Conservation (phyloP, 1,140 invertebrate genomes). For the Drosophila busckii region DNA sequence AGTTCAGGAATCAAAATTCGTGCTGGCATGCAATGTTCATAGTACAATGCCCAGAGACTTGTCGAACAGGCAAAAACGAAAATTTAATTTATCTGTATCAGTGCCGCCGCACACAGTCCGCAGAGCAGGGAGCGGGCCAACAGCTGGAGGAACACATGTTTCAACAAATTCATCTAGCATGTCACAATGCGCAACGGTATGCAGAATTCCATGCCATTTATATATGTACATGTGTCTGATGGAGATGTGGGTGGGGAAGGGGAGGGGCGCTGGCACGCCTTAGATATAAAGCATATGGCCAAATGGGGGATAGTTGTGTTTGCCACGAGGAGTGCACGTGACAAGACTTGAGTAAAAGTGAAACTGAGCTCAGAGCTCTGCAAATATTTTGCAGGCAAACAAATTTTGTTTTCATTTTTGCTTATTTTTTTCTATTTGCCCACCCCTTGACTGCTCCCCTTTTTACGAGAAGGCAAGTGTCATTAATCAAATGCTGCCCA, state of each 20-base stretch:
- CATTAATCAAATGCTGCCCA: conserved; percentile 72
- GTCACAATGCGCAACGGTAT: conserved; percentile 75
- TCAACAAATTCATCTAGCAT: conserved; percentile 76
- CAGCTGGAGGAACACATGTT: conserved; percentile 74
- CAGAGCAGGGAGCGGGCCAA: conserved; percentile 1
- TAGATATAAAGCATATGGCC: no score
- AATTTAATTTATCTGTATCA: conserved; percentile 78
- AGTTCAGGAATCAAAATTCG: conserved; percentile 62
- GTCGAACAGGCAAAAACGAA: conserved; percentile 40
- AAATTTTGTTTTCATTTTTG: not conserved
- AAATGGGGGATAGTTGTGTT: no score
- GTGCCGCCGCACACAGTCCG: conserved; percentile 32
- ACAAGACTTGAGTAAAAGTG: conserved; percentile 69
- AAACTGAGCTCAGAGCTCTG: conserved; percentile 59
- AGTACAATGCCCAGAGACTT: conserved; percentile 12
- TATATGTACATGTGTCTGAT: conserved; percentile 38
- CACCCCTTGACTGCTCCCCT: not conserved
- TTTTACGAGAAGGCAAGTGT: conserved; percentile 37
- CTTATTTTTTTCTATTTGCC: not conserved
- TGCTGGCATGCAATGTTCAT: conserved; percentile 67
- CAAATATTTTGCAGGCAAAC: conserved; percentile 55
- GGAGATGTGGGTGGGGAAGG: not conserved
- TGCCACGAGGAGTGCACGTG: conserved; percentile 55
- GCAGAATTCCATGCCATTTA: conserved; percentile 50
- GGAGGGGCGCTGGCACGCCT: not conserved